Percentiles rank a stretch among this genome's conserved stretches.
Conservation (phyloP, 2,113 vertebrate genomes). For the Corythaixoides concolor region DNA sequence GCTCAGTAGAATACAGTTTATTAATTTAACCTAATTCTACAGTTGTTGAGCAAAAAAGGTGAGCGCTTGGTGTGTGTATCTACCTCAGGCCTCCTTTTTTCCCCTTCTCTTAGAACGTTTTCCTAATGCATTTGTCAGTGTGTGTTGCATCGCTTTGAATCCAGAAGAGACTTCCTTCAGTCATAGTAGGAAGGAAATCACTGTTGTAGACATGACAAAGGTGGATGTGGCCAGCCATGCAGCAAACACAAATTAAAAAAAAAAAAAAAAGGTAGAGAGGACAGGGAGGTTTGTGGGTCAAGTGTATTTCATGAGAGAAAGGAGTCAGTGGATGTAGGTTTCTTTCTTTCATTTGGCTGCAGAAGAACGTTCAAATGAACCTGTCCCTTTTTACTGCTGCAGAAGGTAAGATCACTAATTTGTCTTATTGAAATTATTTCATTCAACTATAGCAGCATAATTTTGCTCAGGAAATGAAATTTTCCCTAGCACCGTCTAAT, state of each 20-base stretch:
- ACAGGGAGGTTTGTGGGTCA: constrained; percentile 61
- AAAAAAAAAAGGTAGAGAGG: constrained; percentile 31
- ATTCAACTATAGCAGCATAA: neutral
- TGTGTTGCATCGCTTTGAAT: constrained; percentile 10
- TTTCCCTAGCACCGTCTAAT: neutral
- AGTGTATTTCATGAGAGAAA: constrained; percentile 18
- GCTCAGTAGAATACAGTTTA: neutral
- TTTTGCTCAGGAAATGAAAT: neutral
- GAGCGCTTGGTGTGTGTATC: neutral
- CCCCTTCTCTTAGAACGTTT: neutral
- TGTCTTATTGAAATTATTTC: neutral
- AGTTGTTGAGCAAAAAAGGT: neutral
- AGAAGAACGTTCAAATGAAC: constrained; percentile 32
- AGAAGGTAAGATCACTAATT: constrained; percentile 57
- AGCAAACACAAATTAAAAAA: constrained; percentile 57
- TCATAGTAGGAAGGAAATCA: constrained; percentile 41
- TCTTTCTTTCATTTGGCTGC: constrained; percentile 6
- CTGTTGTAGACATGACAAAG: constrained; percentile 59
- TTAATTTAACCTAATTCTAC: neutral
- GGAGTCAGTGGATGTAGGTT: neutral
- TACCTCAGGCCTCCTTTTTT: neutral
- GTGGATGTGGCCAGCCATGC: constrained; percentile 71
- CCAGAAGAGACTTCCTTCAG: constrained; percentile 47
- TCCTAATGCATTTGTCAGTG: constrained; percentile 18
- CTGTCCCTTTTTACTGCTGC: constrained; percentile 52